Evolutionary conservation across 2,888 invertebrate species (phyloP).

Genomic region (Temnothorax rugatulus): DNA sequence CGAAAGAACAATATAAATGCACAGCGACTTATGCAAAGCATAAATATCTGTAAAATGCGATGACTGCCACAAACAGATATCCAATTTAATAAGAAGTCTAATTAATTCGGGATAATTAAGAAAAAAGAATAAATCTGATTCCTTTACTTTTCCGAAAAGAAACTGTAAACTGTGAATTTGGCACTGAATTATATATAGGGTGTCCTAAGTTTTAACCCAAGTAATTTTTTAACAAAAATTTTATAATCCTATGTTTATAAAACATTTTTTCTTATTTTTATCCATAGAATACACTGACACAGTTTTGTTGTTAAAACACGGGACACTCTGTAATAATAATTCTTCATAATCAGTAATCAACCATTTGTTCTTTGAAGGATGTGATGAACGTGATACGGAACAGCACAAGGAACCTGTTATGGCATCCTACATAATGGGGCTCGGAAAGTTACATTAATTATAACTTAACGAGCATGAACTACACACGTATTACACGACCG

Average conservation of each 20-base stretch:
- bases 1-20: conserved; percentile 4
- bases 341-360: conserved; percentile 30
- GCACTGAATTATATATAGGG: neutral
- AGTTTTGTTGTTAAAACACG: neutral
- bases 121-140: neutral
- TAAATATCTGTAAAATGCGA: conserved; percentile 26
- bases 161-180: neutral
- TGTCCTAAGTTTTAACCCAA: neutral
- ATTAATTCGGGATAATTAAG: neutral
- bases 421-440: conserved; percentile 33
- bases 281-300: neutral
- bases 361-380: conserved; percentile 32
- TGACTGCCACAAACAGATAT: too few relatives aligned
- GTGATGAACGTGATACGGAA: conserved; percentile 43
- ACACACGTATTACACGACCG: conserved; percentile 59
- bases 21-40: conserved; percentile 3
- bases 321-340: neutral
- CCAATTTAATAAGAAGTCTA: conserved; percentile 3
- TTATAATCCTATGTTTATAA: neutral
- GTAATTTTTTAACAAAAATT: neutral
- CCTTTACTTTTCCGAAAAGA: neutral
- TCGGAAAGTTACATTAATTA: conserved; percentile 60
- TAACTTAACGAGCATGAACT: conserved; percentile 59
- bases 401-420: conserved; percentile 41
- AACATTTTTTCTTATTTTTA: neutral